Evolutionary conservation across 2,888 invertebrate genomes (phyloP).

Genomic region (Galeopsomyia nigrocyanea): DNA sequence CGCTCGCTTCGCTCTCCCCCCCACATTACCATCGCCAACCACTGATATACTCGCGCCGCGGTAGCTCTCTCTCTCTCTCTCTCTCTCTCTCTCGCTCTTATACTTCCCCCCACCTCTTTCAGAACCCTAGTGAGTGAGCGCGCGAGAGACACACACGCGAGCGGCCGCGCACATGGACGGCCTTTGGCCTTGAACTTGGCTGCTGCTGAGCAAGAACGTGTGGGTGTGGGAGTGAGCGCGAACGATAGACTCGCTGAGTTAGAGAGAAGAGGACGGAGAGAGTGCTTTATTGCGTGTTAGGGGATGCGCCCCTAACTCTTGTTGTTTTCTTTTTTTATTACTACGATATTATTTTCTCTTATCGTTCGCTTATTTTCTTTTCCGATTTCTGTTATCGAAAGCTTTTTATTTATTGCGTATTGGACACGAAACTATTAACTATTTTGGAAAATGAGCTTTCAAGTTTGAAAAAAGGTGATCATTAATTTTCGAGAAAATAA

Average conservation of each 20-base stretch:
- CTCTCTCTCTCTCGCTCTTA: slow-evolving; percentile 54
- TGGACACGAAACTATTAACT: no score
- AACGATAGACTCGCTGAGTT: slow-evolving; percentile 61
- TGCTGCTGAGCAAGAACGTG: slow-evolving; percentile 63
- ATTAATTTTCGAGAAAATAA: no score
- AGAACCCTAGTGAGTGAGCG: slow-evolving; percentile 42
- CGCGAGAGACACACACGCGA: slow-evolving; percentile 36
- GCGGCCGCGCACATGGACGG: slow-evolving; percentile 52
- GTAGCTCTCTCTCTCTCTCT: slow-evolving; percentile 70
- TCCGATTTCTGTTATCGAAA: no score
- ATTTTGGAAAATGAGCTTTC: no score
- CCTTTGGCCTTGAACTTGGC: slow-evolving; percentile 70
- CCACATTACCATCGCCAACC: slow-evolving; percentile 53
- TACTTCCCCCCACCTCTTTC: slow-evolving; percentile 51
- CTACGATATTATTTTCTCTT: no score
- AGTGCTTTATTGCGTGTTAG: no score
- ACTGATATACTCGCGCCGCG: neutral
- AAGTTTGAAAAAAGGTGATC: no score
- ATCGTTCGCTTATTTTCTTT: no score
- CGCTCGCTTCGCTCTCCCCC: slow-evolving; percentile 63
- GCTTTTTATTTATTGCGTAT: no score
- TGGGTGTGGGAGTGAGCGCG: slow-evolving; percentile 51
- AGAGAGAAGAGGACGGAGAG: no score
- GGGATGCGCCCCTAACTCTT: no score
- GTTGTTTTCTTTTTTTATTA: no score